Conservation (phyloP, 2,797 vertebrate genomes). For the Rhinatrema bivittatum region DNA sequence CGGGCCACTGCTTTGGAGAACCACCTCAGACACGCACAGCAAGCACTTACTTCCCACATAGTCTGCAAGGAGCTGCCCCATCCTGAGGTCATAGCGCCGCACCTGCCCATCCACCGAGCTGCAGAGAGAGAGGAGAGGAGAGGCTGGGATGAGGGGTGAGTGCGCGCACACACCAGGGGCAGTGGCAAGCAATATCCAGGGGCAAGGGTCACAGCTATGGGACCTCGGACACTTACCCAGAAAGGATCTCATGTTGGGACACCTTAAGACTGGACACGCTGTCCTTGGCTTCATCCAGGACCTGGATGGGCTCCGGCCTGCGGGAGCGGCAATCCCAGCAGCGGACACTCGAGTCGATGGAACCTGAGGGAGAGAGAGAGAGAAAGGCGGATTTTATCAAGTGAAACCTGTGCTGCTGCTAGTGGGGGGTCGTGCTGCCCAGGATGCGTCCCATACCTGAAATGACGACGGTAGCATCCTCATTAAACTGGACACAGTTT, state of each 20-base stretch:
- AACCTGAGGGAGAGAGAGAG: conserved; percentile 52
- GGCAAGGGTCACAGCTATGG: too few species aligned
- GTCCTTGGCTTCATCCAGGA: conserved; percentile 78
- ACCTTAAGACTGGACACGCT: conserved; percentile 87
- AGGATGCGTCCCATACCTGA: conserved; percentile 62
- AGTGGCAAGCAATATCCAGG: too few species aligned
- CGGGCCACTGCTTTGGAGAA: too few species aligned
- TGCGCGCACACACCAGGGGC: too few species aligned
- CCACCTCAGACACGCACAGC: too few species aligned
- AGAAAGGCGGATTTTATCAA: too few species aligned
- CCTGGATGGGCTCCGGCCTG: conserved; percentile 71
- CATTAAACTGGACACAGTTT: conserved; percentile 88
- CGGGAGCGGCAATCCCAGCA: conserved; percentile 89
- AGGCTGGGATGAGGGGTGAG: not conserved
- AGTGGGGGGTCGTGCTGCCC: too few species aligned
- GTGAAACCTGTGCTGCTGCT: rapidly evolving
- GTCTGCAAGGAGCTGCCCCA: conserved; percentile 78
- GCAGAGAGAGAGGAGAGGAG: not conserved
- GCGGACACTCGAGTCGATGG: conserved; percentile 80
- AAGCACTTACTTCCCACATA: conserved; percentile 77
- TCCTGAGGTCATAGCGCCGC: conserved; percentile 82
- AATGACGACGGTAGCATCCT: conserved; percentile 79
- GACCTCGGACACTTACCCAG: conserved; percentile 66
- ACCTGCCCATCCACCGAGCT: conserved; percentile 86
- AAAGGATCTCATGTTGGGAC: conserved; percentile 74